These are phyloP conservation scores for Pelochelys cantorii DNA, from an alignment of 2,797 vertebrate genomes.

Conservation along the genomic window DNA sequence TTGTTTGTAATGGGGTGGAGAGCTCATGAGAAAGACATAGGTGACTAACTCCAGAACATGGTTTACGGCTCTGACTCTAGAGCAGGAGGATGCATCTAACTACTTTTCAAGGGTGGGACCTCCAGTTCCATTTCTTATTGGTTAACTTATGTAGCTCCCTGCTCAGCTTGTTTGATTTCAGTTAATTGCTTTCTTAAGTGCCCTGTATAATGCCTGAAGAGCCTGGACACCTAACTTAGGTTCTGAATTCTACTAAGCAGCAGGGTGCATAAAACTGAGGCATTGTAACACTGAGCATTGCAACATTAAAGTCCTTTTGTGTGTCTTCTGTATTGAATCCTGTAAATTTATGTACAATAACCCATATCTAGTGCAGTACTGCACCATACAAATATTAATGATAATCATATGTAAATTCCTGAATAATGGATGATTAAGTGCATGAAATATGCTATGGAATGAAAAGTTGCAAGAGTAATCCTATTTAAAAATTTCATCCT, in stretches of 20 bases:
- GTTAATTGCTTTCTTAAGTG: neutral
- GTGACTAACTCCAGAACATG: too few relatives aligned
- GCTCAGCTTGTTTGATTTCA: neutral
- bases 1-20: too few relatives aligned
- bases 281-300: neutral
- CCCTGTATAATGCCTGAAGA: neutral
- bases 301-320: neutral
- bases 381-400: neutral
- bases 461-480: neutral
- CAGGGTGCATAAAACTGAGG: neutral
- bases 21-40: too few relatives aligned
- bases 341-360: neutral
- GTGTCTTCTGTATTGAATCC: neutral
- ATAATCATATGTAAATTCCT: neutral
- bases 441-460: neutral
- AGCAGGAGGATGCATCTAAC: neutral
- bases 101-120: neutral
- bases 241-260: neutral
- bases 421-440: neutral
- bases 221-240: neutral
- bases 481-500: neutral
- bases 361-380: neutral
- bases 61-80: too few relatives aligned
- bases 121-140: neutral
- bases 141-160: neutral